Base-by-base conservation (phyloP, 2,888 invertebrate genomes). In the Aphodius sticticus region DNA sequence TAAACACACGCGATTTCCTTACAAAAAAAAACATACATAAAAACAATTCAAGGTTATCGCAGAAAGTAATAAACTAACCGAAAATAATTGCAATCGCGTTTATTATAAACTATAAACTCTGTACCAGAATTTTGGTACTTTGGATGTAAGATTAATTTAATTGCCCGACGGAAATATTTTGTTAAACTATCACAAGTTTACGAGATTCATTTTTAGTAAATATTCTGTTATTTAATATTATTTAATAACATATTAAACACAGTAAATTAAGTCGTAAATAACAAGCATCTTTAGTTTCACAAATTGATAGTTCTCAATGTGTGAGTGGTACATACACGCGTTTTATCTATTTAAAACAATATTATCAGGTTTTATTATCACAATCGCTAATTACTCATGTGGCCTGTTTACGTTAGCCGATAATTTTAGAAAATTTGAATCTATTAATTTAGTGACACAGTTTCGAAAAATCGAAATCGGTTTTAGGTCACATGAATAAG, bases 311-410 rank as follows among this genome's bases (percentile, higher is more conserved):
- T 53, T 53, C 4, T 53, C 12, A 1, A 2, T 26, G 26, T 26
- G 26, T 26, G 26, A 26, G 26, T 26, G 26, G 26, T 26, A 26
- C 26, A 26, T 26, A 26, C 26, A 26, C 26, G 1, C 26, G 26
- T 53, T 53, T 53, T 53, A 53, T 53, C 53, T 53, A 53, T 53
- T 53, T 53, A 53, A 53, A 53, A 53, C 53, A 53, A 53, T 53
- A 53, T 53, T 53, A 53, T 53, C 53, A 53, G 53, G 53, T 53
- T 7, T 53, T 53, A 53, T 53, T 53, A 53, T 53, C 9, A 53
- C 12, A 53, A 53, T 53, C 53, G 53, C 26, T 53, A 53, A 53
- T 53, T 53, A 53, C 53, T 53, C 53, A 53, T 53, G 12, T 12
- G 53, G 12, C 53, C 53, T 53, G 53, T 53, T 53, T 53, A 53